These are phyloP conservation scores for Porites lobata DNA, from an alignment of 92 coral and sea anemone genomes.

Conservation along the genomic window DNA sequence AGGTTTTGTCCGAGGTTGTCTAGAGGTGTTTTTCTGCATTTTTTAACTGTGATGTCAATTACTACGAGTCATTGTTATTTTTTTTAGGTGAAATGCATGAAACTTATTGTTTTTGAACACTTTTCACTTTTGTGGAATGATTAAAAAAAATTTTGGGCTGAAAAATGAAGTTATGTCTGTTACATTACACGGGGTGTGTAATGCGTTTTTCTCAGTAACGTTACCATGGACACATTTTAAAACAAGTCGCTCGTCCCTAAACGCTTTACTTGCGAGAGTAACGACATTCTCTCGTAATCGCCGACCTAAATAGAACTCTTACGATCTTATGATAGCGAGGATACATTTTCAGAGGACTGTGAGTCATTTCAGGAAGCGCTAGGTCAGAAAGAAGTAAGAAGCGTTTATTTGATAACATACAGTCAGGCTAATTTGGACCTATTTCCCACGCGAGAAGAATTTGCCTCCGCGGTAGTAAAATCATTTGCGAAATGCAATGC, in stretches of 20 bases:
- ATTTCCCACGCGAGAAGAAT: too few species aligned
- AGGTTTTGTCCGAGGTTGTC: too few species aligned
- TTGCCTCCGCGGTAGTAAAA: not conserved
- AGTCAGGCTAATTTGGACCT: too few species aligned
- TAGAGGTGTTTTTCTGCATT: slow-evolving; percentile 2
- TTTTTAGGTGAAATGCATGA: slow-evolving; percentile 12
- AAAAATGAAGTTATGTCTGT: not conserved
- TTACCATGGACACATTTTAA: too few species aligned
- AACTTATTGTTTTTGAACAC: not conserved
- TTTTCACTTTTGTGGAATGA: not conserved
- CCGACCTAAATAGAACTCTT: slow-evolving; percentile 15
- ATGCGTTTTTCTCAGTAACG: too few species aligned
- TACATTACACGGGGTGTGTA: not conserved
- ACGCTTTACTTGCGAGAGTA: slow-evolving; percentile 8
- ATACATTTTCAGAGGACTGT: not conserved
- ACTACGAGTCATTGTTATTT: not conserved
- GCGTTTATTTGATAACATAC: too few species aligned
- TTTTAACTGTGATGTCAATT: slow-evolving; percentile 1
- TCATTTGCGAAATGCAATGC: not conserved
- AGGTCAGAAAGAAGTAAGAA: too few species aligned
- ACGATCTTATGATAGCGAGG: not conserved
- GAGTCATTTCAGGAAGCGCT: too few species aligned
- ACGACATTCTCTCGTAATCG: slow-evolving; percentile 24
- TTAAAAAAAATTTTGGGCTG: not conserved
- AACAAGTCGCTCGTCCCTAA: not conserved